Base-by-base conservation (phyloP, 2,113 vertebrate species). In the Lophura nycthemera region DNA sequence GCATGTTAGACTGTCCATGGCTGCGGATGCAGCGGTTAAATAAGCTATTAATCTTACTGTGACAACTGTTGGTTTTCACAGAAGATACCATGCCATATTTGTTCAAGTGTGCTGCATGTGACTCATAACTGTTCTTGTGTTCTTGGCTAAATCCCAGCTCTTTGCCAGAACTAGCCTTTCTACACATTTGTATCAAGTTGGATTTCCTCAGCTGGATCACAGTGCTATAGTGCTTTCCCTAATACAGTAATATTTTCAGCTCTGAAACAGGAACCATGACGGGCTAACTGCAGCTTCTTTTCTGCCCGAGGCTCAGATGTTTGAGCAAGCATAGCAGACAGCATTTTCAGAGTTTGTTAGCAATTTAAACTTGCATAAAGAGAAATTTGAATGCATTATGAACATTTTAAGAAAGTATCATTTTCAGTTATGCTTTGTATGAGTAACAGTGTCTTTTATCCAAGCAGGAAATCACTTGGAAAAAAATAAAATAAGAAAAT, bases 31-130 rank as follows among this genome's bases (percentile, higher is more conserved):
- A 81, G 18, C 84, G 65, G 94, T 92, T 95, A 91, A 96, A 95
- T 93, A 74, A 52, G 83, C 83, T 67, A 86, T 98, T 95, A 84
- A 92, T 97, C 96, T 97, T 93, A 1, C 74, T 87, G 92, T 97
- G 91, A 57, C 94, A 60, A 72, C 78, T 84, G 86, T 79, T 92
- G 88, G 47, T 97, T 97, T 95, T 93, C 95, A 71, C 97, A 88
- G 96, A 96, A 96, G 97, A 98, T 97, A 94, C 97, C 97, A 97
- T 95, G 95, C 98, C 98, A 97, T 98, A 98, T 98, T 98, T 98
- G 98, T 98, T 95, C 97, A 98, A 97, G 97, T 82, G 95, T 89
- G 83, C 90, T 95, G 93, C 90, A 81, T 97, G 97, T 97, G 97
- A 97, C 96, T 98, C 98, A 97, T 94, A 79, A 95, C 94, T 93